Percentiles rank a stretch among this genome's conserved stretches.
Conservation (phyloP, 2,888 invertebrate genomes). For the Ennomos erosarius region DNA sequence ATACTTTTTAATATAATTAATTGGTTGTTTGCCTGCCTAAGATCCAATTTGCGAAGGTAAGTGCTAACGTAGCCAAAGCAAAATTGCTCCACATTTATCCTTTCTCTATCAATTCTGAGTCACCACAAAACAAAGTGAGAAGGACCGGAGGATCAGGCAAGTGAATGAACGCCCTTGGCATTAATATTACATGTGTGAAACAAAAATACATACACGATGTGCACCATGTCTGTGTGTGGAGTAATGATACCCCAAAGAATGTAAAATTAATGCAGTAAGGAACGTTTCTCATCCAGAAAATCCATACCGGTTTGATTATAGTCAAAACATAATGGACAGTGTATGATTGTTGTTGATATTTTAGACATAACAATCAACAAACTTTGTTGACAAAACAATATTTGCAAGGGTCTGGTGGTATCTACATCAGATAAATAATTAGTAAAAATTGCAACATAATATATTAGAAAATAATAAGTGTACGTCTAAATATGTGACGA, state of each 20-base stretch:
- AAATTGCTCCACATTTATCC: too few relatives aligned
- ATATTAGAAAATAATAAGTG: too few relatives aligned
- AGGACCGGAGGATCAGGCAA: constrained; percentile 27
- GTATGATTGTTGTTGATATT: background rate
- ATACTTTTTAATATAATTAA: too few relatives aligned
- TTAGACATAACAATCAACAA: constrained; percentile 5
- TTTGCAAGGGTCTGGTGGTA: too few relatives aligned
- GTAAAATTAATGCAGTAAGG: constrained; percentile 6
- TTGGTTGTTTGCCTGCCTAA: too few relatives aligned
- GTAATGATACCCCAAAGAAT: constrained; percentile 11
- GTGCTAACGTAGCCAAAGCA: too few relatives aligned
- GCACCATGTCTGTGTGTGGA: constrained; percentile 10
- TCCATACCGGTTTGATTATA: too few relatives aligned
- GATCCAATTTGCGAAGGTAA: too few relatives aligned
- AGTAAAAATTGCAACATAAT: too few relatives aligned
- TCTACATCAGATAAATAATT: too few relatives aligned
- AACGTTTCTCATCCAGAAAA: background rate
- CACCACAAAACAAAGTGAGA: constrained; percentile 9
- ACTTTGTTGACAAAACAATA: background rate
- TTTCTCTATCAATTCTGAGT: constrained; percentile 2
- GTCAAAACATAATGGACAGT: background rate
- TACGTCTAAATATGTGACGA: too few relatives aligned
- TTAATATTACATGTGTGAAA: constrained; percentile 40
- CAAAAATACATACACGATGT: constrained; percentile 15
- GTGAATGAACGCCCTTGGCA: constrained; percentile 55